Percentiles rank a stretch among this genome's conserved stretches.
Conservation (phyloP, 1,140 invertebrate species). For the Mylabris phalerata region DNA sequence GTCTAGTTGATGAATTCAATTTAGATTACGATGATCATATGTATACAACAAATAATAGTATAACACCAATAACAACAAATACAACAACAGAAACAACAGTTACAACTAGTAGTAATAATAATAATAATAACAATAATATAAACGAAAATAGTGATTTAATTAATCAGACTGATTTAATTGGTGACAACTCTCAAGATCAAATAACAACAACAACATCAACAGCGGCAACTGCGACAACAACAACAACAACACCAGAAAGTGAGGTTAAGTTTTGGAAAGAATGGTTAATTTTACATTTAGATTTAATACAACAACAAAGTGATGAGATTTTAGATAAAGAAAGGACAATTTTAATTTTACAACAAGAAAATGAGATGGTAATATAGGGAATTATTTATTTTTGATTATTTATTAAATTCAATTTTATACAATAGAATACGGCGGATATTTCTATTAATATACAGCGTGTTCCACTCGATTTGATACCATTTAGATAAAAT, state of each 20-base stretch:
- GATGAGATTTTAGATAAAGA: conserved; percentile 63
- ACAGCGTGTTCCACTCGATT: too few relatives aligned
- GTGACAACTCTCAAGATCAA: neutral
- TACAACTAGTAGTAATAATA: conserved; percentile 5
- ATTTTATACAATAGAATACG: too few relatives aligned
- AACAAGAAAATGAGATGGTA: conserved; percentile 61
- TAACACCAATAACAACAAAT: too few relatives aligned
- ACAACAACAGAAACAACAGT: conserved; percentile 12
- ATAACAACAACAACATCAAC: conserved; percentile 14
- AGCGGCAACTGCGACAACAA: neutral
- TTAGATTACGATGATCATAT: conserved; percentile 33
- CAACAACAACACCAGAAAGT: conserved; percentile 32
- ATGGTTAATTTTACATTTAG: conserved; percentile 61
- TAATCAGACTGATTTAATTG: too few relatives aligned
- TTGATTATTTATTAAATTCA: conserved; percentile 1
- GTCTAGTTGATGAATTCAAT: too few relatives aligned
- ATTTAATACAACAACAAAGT: conserved; percentile 66
- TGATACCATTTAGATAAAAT: too few relatives aligned
- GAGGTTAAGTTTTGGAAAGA: conserved; percentile 59
- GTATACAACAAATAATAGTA: conserved; percentile 29
- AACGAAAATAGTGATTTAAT: too few relatives aligned
- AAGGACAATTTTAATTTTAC: conserved; percentile 52
- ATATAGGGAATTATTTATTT: conserved; percentile 13
- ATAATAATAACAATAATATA: too few relatives aligned
- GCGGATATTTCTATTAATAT: too few relatives aligned